Base-by-base conservation (phyloP, 2,888 invertebrate species). In the Coronaproctus castanopsis region DNA sequence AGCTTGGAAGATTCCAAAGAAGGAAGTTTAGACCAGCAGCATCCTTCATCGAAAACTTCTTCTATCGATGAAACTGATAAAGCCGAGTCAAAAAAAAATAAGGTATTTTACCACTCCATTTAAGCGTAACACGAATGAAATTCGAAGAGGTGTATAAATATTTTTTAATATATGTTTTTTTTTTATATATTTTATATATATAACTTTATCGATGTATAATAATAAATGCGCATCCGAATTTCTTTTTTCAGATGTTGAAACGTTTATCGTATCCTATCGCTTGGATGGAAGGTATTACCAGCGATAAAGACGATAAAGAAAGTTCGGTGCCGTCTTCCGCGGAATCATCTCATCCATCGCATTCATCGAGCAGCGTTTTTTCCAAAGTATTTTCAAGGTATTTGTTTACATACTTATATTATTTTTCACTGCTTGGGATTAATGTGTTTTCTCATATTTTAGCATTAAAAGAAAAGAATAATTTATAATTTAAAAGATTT, bases 381-480 rank as follows among this genome's bases (percentile, higher is more conserved):
- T 88, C 88, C 67, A 89, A 89, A 79, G 89, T 89, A 65, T 89
- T 88, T 73, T 89, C 87, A 71, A 89, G 87, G 89, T 88, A 72
- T 73, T n/a, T n/a, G n/a, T n/a, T n/a, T n/a, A n/a, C n/a, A n/a
- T n/a, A n/a, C n/a, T n/a, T n/a, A n/a, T n/a, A n/a, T n/a, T n/a
- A 72, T n/a, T n/a, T n/a, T n/a, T n/a, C n/a, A n/a, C n/a, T n/a
- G n/a, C n/a, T n/a, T n/a, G n/a, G n/a, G n/a, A n/a, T n/a, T n/a
- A n/a, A n/a, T n/a, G n/a, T n/a, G n/a, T n/a, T n/a, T n/a, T n/a
- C n/a, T n/a, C n/a, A n/a, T n/a, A n/a, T 22, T 56, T 56, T 14
- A 48, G 14, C 8, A 48, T 48, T 14, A 14, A 48, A 14, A 14
- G 49, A 48, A 48, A 48, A 48, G 14, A 14, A n/a, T 22, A 22